Conservation (phyloP, 37 sponge, comb jelly and placozoan genomes). For the Theonella swinhoei region DNA sequence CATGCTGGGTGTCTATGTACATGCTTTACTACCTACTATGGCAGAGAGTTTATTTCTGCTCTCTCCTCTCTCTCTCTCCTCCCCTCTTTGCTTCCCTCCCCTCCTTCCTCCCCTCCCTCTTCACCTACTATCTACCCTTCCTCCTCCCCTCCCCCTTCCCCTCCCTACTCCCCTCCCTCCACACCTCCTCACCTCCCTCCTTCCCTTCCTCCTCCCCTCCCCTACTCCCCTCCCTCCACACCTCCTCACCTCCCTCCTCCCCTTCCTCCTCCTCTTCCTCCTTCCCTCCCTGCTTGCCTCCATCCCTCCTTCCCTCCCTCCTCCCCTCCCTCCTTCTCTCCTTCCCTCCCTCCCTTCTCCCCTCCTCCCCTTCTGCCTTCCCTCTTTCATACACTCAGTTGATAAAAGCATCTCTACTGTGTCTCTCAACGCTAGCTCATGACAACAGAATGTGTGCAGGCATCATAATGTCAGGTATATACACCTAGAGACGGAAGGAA, state of each 20-base stretch:
- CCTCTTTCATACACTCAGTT: no score
- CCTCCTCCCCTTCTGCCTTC: slow-evolving; percentile 13
- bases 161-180: no score
- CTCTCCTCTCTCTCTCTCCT: neutral
- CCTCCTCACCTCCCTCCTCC: slow-evolving; percentile 6
- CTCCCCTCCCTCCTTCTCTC: slow-evolving; percentile 12
- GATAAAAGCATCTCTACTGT: slow-evolving; percentile 30
- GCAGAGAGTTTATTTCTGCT: neutral
- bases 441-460: slow-evolving; percentile 10
- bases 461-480: neutral
- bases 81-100: neutral
- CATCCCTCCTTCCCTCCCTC: slow-evolving; percentile 26
- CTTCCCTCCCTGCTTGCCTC: no score
- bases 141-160: no score
- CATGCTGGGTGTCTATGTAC: neutral
- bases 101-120: neutral
- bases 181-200: no score
- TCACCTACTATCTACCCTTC: no score
- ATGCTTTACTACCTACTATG: neutral
- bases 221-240: no score
- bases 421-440: slow-evolving; percentile 20
- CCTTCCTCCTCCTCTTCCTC: slow-evolving; percentile 13
- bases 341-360: slow-evolving; percentile 29
- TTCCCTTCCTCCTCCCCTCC: no score
- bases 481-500: neutral